A percentile compares a stretch with the other conserved stretches of the same genome.
Evolutionary conservation across 2,113 vertebrate species (phyloP).

Genomic region (Xiphophorus hellerii): DNA sequence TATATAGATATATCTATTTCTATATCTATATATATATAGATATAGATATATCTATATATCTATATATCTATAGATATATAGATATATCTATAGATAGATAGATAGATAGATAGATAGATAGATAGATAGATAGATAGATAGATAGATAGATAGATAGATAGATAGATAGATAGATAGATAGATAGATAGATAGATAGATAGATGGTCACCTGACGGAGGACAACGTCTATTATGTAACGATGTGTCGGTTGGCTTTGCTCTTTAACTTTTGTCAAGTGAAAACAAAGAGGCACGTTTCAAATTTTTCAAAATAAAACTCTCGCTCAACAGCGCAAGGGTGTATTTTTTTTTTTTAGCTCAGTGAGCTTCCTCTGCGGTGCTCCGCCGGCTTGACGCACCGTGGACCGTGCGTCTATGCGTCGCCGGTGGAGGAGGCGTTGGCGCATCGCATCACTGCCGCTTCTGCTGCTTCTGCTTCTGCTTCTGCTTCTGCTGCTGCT

Average conservation of each 20-base stretch:
- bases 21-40: too few relatives aligned
- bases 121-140: too few relatives aligned
- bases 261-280: slow-evolving; percentile 11
- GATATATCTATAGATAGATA: too few relatives aligned
- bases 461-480: slow-evolving; percentile 5
- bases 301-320: slow-evolving; percentile 55
- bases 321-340: accelerated
- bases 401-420: slow-evolving; percentile 66
- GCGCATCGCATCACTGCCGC: slow-evolving; percentile 48
- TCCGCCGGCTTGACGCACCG: slow-evolving; percentile 34
- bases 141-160: too few relatives aligned
- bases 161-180: too few relatives aligned
- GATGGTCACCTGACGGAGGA: slow-evolving; percentile 64
- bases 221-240: slow-evolving; percentile 67
- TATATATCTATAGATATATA: too few relatives aligned
- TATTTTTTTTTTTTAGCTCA: neutral
- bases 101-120: too few relatives aligned
- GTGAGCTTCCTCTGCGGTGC: neutral
- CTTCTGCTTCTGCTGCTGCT: slow-evolving; percentile 6
- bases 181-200: slow-evolving; percentile 6
- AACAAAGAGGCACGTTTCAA: accelerated
- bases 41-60: too few relatives aligned
- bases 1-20: too few relatives aligned
- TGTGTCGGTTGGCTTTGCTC: slow-evolving; percentile 35
- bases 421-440: slow-evolving; percentile 71